phyloP scores from a whole-genome alignment of 2,888 invertebrate species.

The Microplitis deprimator region DNA sequence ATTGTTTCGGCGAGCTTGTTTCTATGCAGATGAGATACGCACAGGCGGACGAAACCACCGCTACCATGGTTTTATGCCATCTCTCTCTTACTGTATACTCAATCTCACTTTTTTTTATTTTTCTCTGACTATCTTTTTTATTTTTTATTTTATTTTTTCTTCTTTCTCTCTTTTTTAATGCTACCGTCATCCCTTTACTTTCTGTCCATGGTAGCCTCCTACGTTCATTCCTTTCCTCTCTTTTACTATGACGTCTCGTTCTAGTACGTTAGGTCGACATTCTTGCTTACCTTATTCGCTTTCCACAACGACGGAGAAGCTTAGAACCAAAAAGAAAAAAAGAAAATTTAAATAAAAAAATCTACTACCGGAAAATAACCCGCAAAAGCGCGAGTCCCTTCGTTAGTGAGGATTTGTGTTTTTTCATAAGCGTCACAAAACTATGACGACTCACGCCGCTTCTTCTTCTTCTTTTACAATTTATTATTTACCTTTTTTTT shows the following conservation, averaged over 20 bases:
- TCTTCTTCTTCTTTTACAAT: conserved; percentile 2
- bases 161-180: conserved; percentile 34
- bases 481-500: neutral
- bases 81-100: conserved; percentile 36
- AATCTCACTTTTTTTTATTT: conserved; percentile 20
- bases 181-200: conserved; percentile 47
- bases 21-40: conserved; percentile 69
- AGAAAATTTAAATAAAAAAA: conserved; percentile 17
- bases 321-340: conserved; percentile 24
- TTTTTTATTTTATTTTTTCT: neutral
- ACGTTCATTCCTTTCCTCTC: conserved; percentile 30
- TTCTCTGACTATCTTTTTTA: conserved; percentile 29
- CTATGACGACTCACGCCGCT: conserved; percentile 13
- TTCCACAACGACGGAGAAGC: conserved; percentile 19
- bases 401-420: conserved; percentile 34
- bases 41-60: conserved; percentile 53
- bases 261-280: conserved; percentile 37
- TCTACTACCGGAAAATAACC: conserved; percentile 37
- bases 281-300: conserved; percentile 49
- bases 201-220: conserved; percentile 44
- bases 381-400: conserved; percentile 40
- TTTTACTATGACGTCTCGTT: conserved; percentile 20
- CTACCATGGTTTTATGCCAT: conserved; percentile 34
- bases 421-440: conserved; percentile 26
- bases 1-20: conserved; percentile 69